Conservation (phyloP, 2,797 vertebrate species). For the Delichon dasypus region DNA sequence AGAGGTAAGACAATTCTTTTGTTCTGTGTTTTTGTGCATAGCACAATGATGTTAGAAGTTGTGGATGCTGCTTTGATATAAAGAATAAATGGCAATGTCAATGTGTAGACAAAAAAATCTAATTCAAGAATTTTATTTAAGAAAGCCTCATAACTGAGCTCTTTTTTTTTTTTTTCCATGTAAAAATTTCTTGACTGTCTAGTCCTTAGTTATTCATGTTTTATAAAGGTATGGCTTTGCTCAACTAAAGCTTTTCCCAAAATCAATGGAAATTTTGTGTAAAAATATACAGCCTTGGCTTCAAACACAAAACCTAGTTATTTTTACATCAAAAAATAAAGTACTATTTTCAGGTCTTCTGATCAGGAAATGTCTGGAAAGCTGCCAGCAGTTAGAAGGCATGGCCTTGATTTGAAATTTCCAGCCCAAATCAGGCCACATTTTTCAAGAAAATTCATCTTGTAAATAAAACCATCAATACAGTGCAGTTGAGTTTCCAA, state of each 20-base stretch:
- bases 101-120: not conserved
- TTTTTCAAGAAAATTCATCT: slow-evolving; percentile 6
- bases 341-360: not conserved
- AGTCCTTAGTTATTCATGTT: not conserved
- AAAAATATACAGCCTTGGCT: not conserved
- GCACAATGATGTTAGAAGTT: slow-evolving; percentile 33
- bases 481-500: not conserved
- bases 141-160: not conserved
- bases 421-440: not conserved
- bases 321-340: not conserved
- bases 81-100: slow-evolving; percentile 32
- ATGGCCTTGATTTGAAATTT: slow-evolving; percentile 23
- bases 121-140: not conserved
- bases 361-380: not conserved
- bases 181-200: not conserved
- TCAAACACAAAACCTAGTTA: not conserved
- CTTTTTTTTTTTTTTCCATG: not conserved
- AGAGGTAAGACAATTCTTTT: slow-evolving; percentile 19
- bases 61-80: slow-evolving; percentile 13
- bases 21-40: slow-evolving; percentile 22
- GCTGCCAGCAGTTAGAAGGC: not conserved
- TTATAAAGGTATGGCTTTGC: not conserved
- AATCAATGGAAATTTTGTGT: not conserved
- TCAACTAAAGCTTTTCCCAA: not conserved
- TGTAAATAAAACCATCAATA: not conserved